These are phyloP conservation scores for Folsomia candida DNA, from an alignment of 2,888 invertebrate species.

Conservation along the genomic window DNA sequence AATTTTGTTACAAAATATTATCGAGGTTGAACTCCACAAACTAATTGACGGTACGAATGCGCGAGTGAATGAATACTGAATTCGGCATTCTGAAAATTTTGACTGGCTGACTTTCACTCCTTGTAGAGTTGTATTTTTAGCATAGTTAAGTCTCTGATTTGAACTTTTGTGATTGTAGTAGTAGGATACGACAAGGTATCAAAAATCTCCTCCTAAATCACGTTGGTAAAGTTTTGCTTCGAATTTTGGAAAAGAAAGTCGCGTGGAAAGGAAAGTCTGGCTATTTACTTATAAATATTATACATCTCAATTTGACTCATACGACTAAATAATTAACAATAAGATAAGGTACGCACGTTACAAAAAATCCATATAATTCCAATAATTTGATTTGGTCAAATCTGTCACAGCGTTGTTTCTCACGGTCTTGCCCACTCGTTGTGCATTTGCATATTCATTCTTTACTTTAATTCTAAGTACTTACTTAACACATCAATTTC, in stretches of 20 bases:
- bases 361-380: no score
- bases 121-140: neutral
- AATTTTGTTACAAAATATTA: neutral
- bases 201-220: neutral
- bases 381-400: neutral
- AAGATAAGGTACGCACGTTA: no score
- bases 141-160: neutral
- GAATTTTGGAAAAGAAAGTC: no score
- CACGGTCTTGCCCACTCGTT: no score
- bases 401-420: neutral
- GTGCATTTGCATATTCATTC: neutral
- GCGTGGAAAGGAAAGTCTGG: no score
- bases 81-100: neutral
- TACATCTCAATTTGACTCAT: no score
- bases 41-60: neutral
- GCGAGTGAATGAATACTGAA: neutral
- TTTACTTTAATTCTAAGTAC: neutral
- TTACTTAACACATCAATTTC: neutral
- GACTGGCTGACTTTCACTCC: neutral
- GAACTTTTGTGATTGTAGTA: constrained; percentile 4
- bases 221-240: neutral
- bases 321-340: no score
- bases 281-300: no score
- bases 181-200: neutral
- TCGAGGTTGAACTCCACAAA: neutral